These are phyloP conservation scores for Drosophila asahinai DNA, from an alignment of 1,140 invertebrate genomes.

Conservation along the genomic window DNA sequence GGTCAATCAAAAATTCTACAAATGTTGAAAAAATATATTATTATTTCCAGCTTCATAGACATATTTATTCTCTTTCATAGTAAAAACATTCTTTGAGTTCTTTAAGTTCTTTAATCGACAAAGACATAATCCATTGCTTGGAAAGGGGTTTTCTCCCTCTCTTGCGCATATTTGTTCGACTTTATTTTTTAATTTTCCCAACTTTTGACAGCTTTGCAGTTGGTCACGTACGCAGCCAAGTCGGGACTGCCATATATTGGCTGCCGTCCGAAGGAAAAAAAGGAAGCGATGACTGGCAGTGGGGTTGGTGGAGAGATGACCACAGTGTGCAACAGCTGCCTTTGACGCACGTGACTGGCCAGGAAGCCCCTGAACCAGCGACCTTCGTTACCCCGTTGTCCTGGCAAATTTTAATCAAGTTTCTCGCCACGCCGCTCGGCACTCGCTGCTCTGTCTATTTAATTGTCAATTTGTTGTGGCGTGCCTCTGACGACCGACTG, in stretches of 20 bases:
- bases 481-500: slow-evolving; percentile 53
- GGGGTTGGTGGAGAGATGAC: slow-evolving; percentile 28
- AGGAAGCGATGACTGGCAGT: slow-evolving; percentile 5
- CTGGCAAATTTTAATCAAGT: slow-evolving; percentile 79
- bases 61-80: background rate
- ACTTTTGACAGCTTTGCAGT: slow-evolving; percentile 78
- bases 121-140: slow-evolving; percentile 9
- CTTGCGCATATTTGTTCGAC: slow-evolving; percentile 74
- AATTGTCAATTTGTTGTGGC: slow-evolving; percentile 78
- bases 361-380: slow-evolving; percentile 3
- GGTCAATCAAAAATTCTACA: background rate
- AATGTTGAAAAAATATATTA: no score
- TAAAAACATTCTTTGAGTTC: background rate
- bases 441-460: slow-evolving; percentile 69
- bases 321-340: slow-evolving; percentile 69
- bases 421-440: slow-evolving; percentile 52
- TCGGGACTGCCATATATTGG: slow-evolving; percentile 67
- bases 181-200: slow-evolving; percentile 83
- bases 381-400: slow-evolving; percentile 48
- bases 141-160: slow-evolving; percentile 13
- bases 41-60: background rate
- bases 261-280: slow-evolving; percentile 11
- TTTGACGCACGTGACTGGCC: slow-evolving; percentile 69
- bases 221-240: slow-evolving; percentile 68
- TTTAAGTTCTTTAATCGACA: slow-evolving; percentile 11